Conservation (phyloP, 2,888 invertebrate species). For the Tipula unca region DNA sequence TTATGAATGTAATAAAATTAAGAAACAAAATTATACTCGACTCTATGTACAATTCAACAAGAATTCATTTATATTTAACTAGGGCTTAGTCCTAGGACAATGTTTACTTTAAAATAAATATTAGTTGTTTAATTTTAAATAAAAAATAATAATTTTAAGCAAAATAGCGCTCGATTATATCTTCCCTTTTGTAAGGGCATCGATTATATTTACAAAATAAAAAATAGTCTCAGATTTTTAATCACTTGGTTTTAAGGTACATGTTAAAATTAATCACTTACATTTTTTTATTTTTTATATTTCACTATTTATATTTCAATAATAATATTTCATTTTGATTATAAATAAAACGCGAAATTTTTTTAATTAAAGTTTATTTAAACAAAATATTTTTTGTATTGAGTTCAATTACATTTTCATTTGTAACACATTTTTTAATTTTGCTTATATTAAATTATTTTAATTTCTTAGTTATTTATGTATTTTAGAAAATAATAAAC, state of each 20-base stretch:
- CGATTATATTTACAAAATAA: background rate
- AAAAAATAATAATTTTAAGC: background rate
- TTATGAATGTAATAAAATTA: no score
- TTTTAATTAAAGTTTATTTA: background rate
- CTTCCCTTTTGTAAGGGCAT: no score
- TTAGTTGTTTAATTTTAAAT: background rate
- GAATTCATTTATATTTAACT: no score
- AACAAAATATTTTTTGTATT: background rate
- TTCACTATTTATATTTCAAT: background rate
- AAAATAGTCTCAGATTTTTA: background rate
- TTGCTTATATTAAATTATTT: background rate
- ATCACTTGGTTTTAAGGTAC: background rate
- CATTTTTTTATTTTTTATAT: background rate
- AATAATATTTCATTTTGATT: background rate
- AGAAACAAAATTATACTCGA: no score
- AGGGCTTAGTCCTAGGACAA: no score
- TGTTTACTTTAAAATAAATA: background rate
- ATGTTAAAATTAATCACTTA: background rate
- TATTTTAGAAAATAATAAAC: background rate
- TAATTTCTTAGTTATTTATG: background rate
- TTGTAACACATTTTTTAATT: background rate
- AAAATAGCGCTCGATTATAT: no score
- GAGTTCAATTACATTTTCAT: background rate
- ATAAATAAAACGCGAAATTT: background rate
- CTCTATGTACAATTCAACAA: no score